Evolutionary conservation across 2,888 invertebrate genomes (phyloP), one percentile per base, ranked within the genome.

Genomic region (Clostera curtula): DNA sequence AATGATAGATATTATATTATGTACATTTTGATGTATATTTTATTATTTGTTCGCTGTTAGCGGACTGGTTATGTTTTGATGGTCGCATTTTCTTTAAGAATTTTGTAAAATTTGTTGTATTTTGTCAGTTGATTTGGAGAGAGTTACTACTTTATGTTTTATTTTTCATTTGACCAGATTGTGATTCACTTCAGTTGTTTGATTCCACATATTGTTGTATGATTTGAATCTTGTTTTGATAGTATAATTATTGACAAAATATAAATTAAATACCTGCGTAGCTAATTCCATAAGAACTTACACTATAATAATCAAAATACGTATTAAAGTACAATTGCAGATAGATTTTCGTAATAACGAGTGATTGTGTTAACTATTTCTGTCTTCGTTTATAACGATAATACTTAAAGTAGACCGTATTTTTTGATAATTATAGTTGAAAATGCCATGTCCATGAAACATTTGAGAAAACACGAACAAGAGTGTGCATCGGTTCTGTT

Each of bases 1-100:
- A n/a, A 75, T 70, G 59, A 67, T 76, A 80, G 74, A 72, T 76
- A 77, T 73, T 79, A 75, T 82, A 80, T 80, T 82, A 75, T 82
- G 83, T 83, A 83, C 79, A 83, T 82, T 83, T 76, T 79, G 79
- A 80, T 83, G 82, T 82, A 82, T 77, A 80, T 80, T 82, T 80
- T 82, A 79, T 79, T 76, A 76, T 80, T 79, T 75, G 71, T 68
- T 68, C 68, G 66, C 68, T 75, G 22, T 63, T 63, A 68, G 75
- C 57, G 70, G 69, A 49, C 71, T 63, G 49, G 74, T 83, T 79
- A 79, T 73, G 77, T 80, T 79, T 73, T 74, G 63, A 60, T 45
- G 60, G 68, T 76, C 70, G 69, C 77, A 71, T 68, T 74, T 71
- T 65, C 40, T 76, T 74, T 72, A 72, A 71, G 56, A 77, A 22